Percentiles rank a stretch among this genome's conserved stretches.
Evolutionary conservation across 2,888 invertebrate species (phyloP).

Genomic region (Drosophila dives): DNA sequence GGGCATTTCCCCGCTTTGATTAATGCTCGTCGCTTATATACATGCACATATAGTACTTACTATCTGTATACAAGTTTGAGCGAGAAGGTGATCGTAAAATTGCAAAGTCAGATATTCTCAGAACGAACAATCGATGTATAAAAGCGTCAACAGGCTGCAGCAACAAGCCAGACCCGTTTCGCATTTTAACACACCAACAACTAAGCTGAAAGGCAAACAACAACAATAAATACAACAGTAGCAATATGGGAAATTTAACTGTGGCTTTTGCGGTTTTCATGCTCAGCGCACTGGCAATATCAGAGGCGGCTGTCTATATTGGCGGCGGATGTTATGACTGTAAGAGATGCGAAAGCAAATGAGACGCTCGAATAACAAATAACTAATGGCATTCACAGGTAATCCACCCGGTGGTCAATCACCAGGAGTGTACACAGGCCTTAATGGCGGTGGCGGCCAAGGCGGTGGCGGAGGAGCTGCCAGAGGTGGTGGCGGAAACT

Average conservation of each 20-base stretch:
- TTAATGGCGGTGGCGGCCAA: slow-evolving; percentile 3
- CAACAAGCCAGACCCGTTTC: slow-evolving; percentile 62
- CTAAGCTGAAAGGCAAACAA: neutral
- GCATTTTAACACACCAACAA: slow-evolving; percentile 29
- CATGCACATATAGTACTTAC: neutral
- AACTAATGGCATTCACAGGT: slow-evolving; percentile 52
- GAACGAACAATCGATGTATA: slow-evolving; percentile 49
- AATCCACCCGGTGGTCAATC: slow-evolving; percentile 66
- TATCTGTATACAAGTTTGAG: slow-evolving; percentile 16
- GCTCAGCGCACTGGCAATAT: slow-evolving; percentile 47
- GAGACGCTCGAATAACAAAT: slow-evolving; percentile 18
- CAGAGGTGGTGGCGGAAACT: slow-evolving; percentile 15
- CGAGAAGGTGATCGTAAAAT: slow-evolving; percentile 50
- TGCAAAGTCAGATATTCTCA: slow-evolving; percentile 20
- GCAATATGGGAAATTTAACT: slow-evolving; percentile 49
- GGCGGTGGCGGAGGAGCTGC: slow-evolving; percentile 15
- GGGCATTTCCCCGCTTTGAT: slow-evolving; percentile 70
- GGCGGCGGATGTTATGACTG: slow-evolving; percentile 74
- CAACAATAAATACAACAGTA: slow-evolving; percentile 13
- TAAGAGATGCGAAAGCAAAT: slow-evolving; percentile 40
- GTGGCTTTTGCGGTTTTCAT: slow-evolving; percentile 48
- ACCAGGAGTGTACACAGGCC: slow-evolving; percentile 63
- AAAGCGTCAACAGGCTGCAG: slow-evolving; percentile 46
- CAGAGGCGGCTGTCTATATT: slow-evolving; percentile 69
- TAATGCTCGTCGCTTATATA: slow-evolving; percentile 36